Base-by-base conservation (phyloP, 2,113 vertebrate genomes). In the Oxygymnocypris stewartii region DNA sequence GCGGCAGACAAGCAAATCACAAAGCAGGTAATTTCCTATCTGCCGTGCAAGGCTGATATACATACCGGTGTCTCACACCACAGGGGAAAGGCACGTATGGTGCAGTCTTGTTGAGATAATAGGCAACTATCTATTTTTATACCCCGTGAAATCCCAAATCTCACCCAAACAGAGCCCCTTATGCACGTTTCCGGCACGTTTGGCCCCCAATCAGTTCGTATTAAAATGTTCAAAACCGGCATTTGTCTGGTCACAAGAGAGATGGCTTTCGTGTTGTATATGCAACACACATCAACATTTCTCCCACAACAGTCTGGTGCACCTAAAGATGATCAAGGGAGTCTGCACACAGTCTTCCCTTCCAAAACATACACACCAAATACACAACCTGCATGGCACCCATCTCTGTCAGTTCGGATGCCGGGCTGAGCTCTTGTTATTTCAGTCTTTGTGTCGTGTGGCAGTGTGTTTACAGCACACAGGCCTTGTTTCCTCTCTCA, bases 381-480 rank as follows among this genome's bases (percentile, higher is more conserved):
- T 79, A n/a, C 14, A 28, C 80, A 87, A 57, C 82, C 73, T 79
- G 82, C 83, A 71, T 82, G 78, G 88, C 84, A 84, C 88, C 86
- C 82, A 85, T 85, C 83, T 84, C 79, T 90, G 90, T 87, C 87
- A 87, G 86, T 86, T 86, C 73, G 75, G 82, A 80, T 76, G 88
- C 85, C 42, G 90, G 87, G 89, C 90, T 92, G 90, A 92, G 92
- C 92, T 93, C 93, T 93, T 93, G 93, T 94, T 94, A 95, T 95
- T 95, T 93, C 93, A 93, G 84, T 90, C 93, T 93, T 91, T 93
- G 88, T 91, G 91, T 91, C 92, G 90, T 91, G 90, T 90, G 88
- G 91, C 90, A 90, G 87, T 93, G 92, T 95, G 95, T 95, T 95
- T 95, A 95, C 94, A 93, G 93, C 94, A 94, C 93, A 88, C 86